Conservation (phyloP, 2,113 vertebrate species). For the Zingel zingel region DNA sequence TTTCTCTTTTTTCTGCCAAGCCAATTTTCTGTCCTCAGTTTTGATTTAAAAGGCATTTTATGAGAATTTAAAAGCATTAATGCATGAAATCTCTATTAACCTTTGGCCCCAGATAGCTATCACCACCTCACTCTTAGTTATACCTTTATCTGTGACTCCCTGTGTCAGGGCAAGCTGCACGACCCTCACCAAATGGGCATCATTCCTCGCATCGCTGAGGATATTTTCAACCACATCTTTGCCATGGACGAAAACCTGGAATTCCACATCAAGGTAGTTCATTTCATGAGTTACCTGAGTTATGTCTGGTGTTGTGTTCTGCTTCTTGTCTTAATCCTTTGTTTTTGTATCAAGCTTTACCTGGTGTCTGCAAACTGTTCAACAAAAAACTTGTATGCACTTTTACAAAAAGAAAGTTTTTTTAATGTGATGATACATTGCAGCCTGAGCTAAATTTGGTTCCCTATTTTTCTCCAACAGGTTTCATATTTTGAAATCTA, state of each 20-base stretch:
- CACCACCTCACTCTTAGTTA: background rate
- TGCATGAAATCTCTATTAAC: background rate
- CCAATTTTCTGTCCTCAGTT: background rate
- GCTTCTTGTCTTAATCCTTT: background rate
- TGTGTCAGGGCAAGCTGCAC: slow-evolving; percentile 90
- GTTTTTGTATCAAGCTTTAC: background rate
- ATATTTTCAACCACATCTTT: slow-evolving; percentile 97
- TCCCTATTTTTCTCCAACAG: slow-evolving; percentile 64
- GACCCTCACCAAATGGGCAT: slow-evolving; percentile 96
- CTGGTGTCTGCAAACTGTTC: background rate
- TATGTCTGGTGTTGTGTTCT: background rate
- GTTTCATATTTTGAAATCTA: slow-evolving; percentile 97
- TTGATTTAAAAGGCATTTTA: background rate
- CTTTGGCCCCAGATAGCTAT: background rate
- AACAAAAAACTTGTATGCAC: background rate
- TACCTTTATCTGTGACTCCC: slow-evolving; percentile 4
- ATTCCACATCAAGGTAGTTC: slow-evolving; percentile 93
- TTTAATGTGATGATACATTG: background rate
- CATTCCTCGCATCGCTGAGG: slow-evolving; percentile 93
- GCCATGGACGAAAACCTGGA: slow-evolving; percentile 97
- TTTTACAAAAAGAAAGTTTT: background rate
- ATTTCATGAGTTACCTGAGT: background rate
- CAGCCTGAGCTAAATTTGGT: background rate
- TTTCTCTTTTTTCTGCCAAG: background rate
- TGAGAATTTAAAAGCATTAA: background rate